A percentile compares a stretch with the other conserved stretches of the same genome.
phyloP scores from a whole-genome alignment of 2,888 invertebrate genomes.

The Hyposoter didymator region DNA sequence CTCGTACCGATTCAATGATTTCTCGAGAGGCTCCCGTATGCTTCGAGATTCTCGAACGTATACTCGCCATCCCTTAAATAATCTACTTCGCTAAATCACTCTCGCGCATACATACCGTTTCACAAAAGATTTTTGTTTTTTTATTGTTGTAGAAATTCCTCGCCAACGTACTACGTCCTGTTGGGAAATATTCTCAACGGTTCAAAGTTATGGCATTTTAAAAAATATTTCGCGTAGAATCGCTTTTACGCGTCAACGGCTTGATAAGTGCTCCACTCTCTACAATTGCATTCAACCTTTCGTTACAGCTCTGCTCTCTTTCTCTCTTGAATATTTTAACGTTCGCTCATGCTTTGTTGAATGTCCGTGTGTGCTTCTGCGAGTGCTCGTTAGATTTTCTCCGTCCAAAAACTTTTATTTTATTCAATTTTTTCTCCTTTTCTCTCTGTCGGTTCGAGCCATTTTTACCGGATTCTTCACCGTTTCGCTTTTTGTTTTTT shows the following conservation, averaged over 20 bases:
- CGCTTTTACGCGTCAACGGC: constrained; percentile 10
- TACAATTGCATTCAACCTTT: constrained; percentile 6
- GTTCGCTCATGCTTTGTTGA: constrained; percentile 9
- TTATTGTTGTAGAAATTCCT: not conserved
- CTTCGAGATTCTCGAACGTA: constrained; percentile 24
- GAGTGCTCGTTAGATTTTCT: constrained; percentile 20
- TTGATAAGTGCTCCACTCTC: constrained; percentile 1
- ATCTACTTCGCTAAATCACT: constrained; percentile 27
- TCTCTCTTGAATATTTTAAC: constrained; percentile 20
- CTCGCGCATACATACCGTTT: constrained; percentile 20
- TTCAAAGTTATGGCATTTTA: constrained; percentile 1
- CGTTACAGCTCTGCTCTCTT: not conserved
- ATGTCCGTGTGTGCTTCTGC: not conserved
- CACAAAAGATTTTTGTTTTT: constrained; percentile 20
- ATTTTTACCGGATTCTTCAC: not conserved
- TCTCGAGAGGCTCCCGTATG: constrained; percentile 43
- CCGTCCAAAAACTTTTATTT: not conserved
- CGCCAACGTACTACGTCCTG: not conserved
- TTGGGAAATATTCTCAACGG: not conserved
- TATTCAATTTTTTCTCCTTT: not conserved
- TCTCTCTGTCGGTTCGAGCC: not conserved
- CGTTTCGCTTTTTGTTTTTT: not conserved
- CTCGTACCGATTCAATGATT: constrained; percentile 38
- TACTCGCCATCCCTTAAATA: constrained; percentile 16
- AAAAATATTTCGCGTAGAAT: constrained; percentile 11